Evolutionary conservation across 23 tunicate genomes (phyloP).

Genomic region (Styela plicata): DNA sequence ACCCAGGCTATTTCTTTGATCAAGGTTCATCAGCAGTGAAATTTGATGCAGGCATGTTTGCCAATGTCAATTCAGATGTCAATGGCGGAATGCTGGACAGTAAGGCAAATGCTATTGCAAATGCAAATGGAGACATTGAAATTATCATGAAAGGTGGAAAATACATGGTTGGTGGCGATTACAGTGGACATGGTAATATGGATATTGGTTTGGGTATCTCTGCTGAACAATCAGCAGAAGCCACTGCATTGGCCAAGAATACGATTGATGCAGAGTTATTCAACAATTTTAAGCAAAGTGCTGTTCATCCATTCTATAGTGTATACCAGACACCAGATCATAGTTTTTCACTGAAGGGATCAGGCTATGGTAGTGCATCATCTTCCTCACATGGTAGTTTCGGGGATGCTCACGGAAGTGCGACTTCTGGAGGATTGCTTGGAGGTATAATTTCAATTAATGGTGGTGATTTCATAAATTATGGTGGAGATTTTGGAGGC

Average conservation of each 20-base stretch:
- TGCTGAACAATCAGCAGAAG: neutral
- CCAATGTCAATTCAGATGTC: neutral
- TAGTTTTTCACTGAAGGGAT: too few relatives aligned
- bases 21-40: neutral
- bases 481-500: too few relatives aligned
- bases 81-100: neutral
- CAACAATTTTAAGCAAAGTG: too few relatives aligned
- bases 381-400: too few relatives aligned
- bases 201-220: neutral
- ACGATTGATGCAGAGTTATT: too few relatives aligned
- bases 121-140: neutral
- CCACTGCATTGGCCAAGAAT: neutral
- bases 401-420: too few relatives aligned
- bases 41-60: neutral
- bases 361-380: too few relatives aligned
- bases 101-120: neutral
- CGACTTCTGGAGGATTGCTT: too few relatives aligned
- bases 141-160: neutral
- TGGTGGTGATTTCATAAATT: too few relatives aligned
- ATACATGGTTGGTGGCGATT: neutral
- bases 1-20: neutral
- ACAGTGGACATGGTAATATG: neutral
- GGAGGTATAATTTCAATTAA: too few relatives aligned
- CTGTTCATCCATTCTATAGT: too few relatives aligned
- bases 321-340: too few relatives aligned